These are phyloP conservation scores for Gyrodactylus bullatarudis DNA, from an alignment of 1,140 invertebrate species.

Conservation along the genomic window DNA sequence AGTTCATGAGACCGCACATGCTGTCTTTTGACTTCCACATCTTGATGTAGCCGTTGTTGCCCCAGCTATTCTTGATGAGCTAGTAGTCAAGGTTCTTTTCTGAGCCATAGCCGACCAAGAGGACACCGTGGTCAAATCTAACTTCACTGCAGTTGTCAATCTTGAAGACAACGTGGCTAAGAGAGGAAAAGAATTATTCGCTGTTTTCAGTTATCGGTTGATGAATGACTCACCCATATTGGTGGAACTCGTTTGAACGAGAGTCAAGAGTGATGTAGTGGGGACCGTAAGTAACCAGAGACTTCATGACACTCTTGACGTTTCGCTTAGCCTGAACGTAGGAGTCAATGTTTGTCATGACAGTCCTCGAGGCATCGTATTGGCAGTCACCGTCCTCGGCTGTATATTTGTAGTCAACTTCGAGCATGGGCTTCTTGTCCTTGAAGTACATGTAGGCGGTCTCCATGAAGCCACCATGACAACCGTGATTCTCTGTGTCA, in stretches of 20 bases:
- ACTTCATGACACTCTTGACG: slow-evolving; percentile 25
- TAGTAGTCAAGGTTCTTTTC: slow-evolving; percentile 10
- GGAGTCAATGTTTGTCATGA: not conserved
- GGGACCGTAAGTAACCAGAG: not conserved
- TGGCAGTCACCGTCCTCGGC: not conserved
- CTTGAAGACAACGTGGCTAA: slow-evolving; percentile 10
- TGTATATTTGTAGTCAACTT: slow-evolving; percentile 27
- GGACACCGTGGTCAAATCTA: slow-evolving; percentile 12
- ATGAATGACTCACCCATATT: no score
- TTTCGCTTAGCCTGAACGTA: slow-evolving; percentile 39
- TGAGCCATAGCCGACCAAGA: slow-evolving; percentile 13
- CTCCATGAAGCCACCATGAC: slow-evolving; percentile 48
- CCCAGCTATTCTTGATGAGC: slow-evolving; percentile 11
- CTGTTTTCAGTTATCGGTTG: not conserved
- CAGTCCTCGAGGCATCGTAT: slow-evolving; percentile 34
- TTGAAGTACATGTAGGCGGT: slow-evolving; percentile 37
- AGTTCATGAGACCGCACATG: slow-evolving; percentile 50
- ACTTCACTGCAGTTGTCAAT: slow-evolving; percentile 12
- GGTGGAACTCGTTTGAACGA: no score
- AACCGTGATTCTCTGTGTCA: slow-evolving; percentile 58
- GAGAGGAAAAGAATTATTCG: not conserved
- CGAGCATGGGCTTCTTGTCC: slow-evolving; percentile 51
- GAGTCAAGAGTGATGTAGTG: no score
- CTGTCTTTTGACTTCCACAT: slow-evolving; percentile 54
- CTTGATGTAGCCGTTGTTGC: slow-evolving; percentile 15